These are phyloP conservation scores for Ochotona princeps DNA, from an alignment of 2,113 vertebrate genomes.

Conservation along the genomic window DNA sequence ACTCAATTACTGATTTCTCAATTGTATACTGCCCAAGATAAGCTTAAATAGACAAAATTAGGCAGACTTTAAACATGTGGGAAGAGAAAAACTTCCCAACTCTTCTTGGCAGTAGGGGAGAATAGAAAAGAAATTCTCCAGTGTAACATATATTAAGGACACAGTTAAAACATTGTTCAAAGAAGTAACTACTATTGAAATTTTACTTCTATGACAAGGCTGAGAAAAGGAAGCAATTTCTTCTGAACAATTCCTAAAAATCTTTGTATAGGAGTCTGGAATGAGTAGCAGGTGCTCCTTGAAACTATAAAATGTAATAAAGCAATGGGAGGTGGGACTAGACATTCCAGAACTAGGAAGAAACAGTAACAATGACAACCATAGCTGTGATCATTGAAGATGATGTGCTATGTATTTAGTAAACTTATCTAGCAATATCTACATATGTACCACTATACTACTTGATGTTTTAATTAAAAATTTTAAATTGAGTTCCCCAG, in stretches of 20 bases:
- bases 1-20: constrained; percentile 13
- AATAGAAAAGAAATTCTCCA: not conserved
- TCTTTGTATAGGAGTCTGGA: not conserved
- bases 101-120: not conserved
- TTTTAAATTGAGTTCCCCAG: not conserved
- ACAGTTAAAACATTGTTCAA: not conserved
- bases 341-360: not conserved
- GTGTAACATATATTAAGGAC: not conserved
- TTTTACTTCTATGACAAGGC: not conserved
- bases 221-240: not conserved
- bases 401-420: not conserved
- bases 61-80: not conserved
- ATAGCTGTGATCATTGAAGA: not conserved
- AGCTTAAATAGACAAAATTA: not conserved
- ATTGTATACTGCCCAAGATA: not conserved
- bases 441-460: not conserved
- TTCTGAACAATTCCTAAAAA: not conserved
- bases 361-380: not conserved
- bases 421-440: not conserved
- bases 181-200: not conserved
- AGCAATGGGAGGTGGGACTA: not conserved
- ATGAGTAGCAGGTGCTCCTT: not conserved
- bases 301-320: not conserved
- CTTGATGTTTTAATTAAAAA: not conserved
- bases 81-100: not conserved